Percentiles rank a stretch among this genome's conserved stretches.
Evolutionary conservation across 1,140 invertebrate species (phyloP).

Genomic region (Bombyx mori): ASM3026992v2 NC_085129.1:21020501-21021000

Average conservation of each 20-base stretch:
- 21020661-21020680: neutral
- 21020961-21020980: neutral
- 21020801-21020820: neutral
- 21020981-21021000: neutral
- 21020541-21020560: neutral
- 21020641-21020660: neutral
- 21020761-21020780: neutral
- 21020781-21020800: neutral
- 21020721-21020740: neutral
- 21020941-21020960: neutral
- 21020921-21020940: neutral
- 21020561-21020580: neutral
- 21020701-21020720: neutral
- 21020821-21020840: neutral
- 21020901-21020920: neutral
- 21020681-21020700: neutral
- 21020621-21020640: neutral
- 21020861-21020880: neutral
- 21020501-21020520: neutral
- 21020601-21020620: neutral
- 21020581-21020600: neutral
- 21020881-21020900: neutral
- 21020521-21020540: neutral
- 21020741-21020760: neutral
- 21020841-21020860: neutral